Evolutionary conservation across 2,888 invertebrate species (phyloP).

Genomic region (Megalurothrips usitatus): DNA sequence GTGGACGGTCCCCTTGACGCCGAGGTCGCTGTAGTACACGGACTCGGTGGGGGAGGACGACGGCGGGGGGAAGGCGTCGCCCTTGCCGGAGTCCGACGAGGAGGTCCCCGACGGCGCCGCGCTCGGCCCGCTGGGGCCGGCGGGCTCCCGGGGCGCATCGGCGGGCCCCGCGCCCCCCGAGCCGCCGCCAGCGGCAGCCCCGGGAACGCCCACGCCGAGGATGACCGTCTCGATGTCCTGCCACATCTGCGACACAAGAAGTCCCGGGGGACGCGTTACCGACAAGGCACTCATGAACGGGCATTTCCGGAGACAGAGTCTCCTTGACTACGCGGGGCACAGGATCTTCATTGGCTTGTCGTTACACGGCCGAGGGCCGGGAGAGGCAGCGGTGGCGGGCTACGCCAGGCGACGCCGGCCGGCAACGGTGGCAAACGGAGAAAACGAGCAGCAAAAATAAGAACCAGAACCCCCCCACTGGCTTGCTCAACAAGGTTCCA

Average conservation of each 20-base stretch:
- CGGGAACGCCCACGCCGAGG: conserved; percentile 40
- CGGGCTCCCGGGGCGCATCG: conserved; percentile 38
- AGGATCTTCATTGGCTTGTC: too few species aligned
- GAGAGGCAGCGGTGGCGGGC: too few species aligned
- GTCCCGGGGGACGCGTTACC: not conserved
- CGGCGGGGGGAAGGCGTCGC: not conserved
- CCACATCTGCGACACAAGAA: conserved; percentile 44
- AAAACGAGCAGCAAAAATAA: too few species aligned
- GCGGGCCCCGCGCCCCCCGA: conserved; percentile 35
- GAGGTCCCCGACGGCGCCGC: conserved; percentile 35
- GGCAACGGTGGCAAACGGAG: not conserved
- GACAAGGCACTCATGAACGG: not conserved
- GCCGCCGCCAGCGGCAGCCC: conserved; percentile 38
- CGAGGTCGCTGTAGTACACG: conserved; percentile 37
- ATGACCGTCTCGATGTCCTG: conserved; percentile 46
- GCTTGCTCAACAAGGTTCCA: conserved; percentile 12
- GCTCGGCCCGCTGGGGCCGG: conserved; percentile 39
- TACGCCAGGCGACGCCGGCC: not conserved
- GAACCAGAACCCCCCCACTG: not conserved
- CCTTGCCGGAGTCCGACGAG: conserved; percentile 29
- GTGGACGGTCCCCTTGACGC: conserved; percentile 27
- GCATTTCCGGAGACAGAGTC: too few species aligned
- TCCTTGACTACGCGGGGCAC: too few species aligned
- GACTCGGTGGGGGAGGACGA: conserved; percentile 33
- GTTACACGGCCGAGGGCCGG: not conserved